A percentile compares a stretch with the other conserved stretches of the same genome.
Evolutionary conservation across 2,797 vertebrate species (phyloP).

Genomic region (Acrocephalus scirpaceus): DNA sequence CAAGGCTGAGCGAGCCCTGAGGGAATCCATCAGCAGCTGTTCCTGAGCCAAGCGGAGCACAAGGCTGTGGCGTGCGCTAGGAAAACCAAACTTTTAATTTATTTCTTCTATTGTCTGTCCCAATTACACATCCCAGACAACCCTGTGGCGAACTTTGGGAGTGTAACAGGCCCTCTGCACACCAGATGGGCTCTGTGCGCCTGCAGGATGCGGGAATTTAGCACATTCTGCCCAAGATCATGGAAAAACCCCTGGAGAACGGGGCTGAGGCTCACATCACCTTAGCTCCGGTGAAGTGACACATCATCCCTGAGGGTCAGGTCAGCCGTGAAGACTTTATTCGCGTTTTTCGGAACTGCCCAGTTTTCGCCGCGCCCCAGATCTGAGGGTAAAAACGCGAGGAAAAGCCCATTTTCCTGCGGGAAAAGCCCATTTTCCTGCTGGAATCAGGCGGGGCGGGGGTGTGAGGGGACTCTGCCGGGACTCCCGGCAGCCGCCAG

Average conservation of each 20-base stretch:
- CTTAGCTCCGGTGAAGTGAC: rapidly evolving
- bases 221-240: background rate
- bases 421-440: background rate
- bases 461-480: background rate
- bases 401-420: background rate
- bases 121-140: background rate
- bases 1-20: rapidly evolving
- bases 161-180: rapidly evolving
- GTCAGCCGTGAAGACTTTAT: rapidly evolving
- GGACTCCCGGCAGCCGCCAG: background rate
- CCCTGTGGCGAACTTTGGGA: background rate
- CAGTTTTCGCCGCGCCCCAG: rapidly evolving
- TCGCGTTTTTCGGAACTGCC: rapidly evolving
- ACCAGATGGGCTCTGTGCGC: background rate
- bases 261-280: rapidly evolving
- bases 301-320: background rate
- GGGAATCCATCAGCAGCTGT: background rate
- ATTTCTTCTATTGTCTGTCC: rapidly evolving
- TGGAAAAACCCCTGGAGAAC: rapidly evolving
- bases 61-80: rapidly evolving
- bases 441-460: rapidly evolving
- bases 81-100: background rate
- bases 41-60: rapidly evolving
- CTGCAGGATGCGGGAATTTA: rapidly evolving
- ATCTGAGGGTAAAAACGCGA: rapidly evolving